A percentile compares a stretch with the other conserved stretches of the same genome.
These are phyloP conservation scores for Synanthedon vespiformis DNA, from an alignment of 2,888 invertebrate species.

Conservation along the genomic window DNA sequence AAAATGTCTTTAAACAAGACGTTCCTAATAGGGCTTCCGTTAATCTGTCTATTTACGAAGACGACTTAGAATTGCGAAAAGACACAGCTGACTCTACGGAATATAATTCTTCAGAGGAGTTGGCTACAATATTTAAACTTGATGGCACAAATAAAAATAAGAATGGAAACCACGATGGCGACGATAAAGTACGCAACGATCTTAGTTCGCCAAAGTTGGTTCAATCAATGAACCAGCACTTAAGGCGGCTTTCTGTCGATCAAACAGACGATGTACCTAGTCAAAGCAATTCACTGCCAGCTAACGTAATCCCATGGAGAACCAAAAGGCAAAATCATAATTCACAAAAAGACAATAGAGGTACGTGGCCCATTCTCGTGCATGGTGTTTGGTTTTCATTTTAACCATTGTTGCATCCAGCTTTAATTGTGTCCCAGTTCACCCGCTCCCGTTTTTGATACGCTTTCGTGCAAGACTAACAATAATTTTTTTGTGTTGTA, in stretches of 20 bases:
- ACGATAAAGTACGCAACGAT: slow-evolving; percentile 36
- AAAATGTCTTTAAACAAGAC: slow-evolving; percentile 26
- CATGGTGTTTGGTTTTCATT: slow-evolving; percentile 60
- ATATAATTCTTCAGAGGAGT: slow-evolving; percentile 75
- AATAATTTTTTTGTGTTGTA: slow-evolving; percentile 11
- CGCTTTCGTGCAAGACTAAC: slow-evolving; percentile 3
- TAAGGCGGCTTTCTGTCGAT: slow-evolving; percentile 54
- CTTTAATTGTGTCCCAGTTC: slow-evolving; percentile 24
- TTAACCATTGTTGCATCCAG: slow-evolving; percentile 53
- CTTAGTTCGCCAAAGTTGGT: slow-evolving; percentile 63
- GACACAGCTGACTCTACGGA: slow-evolving; percentile 63
- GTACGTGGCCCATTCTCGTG: slow-evolving; percentile 60
- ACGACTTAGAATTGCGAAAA: slow-evolving; percentile 49
- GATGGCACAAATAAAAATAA: slow-evolving; percentile 29
- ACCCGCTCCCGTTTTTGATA: slow-evolving; percentile 6
- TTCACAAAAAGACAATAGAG: slow-evolving; percentile 62
- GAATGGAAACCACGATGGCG: slow-evolving; percentile 11
- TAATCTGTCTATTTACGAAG: slow-evolving; percentile 57
- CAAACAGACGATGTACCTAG: slow-evolving; percentile 50
- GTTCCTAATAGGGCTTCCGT: slow-evolving; percentile 41
- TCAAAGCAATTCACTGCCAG: slow-evolving; percentile 61
- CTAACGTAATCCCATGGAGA: slow-evolving; percentile 61
- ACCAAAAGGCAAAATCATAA: slow-evolving; percentile 52
- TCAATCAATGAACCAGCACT: slow-evolving; percentile 54
- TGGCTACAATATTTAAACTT: slow-evolving; percentile 73